These are phyloP conservation scores for Cataglyphis albicans DNA, from an alignment of 2,888 invertebrate species.

Conservation along the genomic window DNA sequence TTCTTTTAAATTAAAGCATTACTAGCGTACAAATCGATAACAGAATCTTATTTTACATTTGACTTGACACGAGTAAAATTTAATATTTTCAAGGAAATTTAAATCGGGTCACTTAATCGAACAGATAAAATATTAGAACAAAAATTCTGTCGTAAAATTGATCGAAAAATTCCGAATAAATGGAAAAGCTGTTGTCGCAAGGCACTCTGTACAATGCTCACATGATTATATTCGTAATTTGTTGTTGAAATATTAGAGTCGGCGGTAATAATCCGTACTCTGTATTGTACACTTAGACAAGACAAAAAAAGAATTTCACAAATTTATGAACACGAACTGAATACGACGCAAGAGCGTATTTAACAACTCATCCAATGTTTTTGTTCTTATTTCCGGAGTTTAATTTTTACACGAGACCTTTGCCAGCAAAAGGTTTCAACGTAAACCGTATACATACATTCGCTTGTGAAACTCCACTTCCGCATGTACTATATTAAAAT, in stretches of 20 bases:
- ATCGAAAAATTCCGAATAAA: background rate
- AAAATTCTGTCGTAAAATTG: background rate
- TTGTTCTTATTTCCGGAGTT: slow-evolving; percentile 41
- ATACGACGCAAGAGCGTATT: slow-evolving; percentile 5
- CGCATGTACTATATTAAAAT: background rate
- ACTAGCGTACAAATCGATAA: background rate
- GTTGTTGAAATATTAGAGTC: background rate
- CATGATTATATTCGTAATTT: slow-evolving; percentile 6
- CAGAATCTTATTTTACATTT: background rate
- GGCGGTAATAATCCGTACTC: background rate
- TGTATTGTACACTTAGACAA: slow-evolving; percentile 15
- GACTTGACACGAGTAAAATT: background rate
- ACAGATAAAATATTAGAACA: background rate
- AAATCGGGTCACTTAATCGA: background rate
- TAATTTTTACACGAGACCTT: slow-evolving; percentile 42
- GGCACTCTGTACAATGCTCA: background rate
- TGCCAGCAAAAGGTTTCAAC: background rate
- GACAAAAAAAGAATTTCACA: background rate
- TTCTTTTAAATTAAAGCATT: slow-evolving; percentile 6
- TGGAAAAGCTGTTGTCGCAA: background rate
- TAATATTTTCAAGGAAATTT: background rate
- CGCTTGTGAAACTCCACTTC: background rate
- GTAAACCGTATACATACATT: background rate
- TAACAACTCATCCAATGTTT: slow-evolving; percentile 26
- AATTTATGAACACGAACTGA: slow-evolving; percentile 19